These are phyloP conservation scores for Crepidodera aurea DNA, from an alignment of 2,888 invertebrate species.

Conservation along the genomic window DNA sequence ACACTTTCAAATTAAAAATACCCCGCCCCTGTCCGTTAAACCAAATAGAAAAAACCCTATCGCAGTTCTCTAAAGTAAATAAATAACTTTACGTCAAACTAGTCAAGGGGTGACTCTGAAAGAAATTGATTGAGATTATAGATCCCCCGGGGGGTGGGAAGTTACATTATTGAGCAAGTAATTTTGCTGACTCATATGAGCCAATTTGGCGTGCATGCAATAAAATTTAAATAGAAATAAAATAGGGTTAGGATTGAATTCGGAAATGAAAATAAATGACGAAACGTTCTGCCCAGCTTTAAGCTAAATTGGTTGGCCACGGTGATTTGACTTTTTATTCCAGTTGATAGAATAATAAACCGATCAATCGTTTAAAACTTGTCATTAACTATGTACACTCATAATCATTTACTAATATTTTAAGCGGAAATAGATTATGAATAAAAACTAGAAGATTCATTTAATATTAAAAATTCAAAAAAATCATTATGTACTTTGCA, in stretches of 20 bases:
- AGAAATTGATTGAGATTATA: constrained; percentile 33
- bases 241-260: constrained; percentile 11
- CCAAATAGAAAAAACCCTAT: constrained; percentile 13
- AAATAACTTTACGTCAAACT: constrained; percentile 26
- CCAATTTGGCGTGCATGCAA: constrained; percentile 21
- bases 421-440: too few species aligned
- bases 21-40: neutral
- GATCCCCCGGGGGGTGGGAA: constrained; percentile 28
- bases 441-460: too few species aligned
- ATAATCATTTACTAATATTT: too few species aligned
- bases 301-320: neutral
- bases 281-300: neutral
- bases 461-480: too few species aligned
- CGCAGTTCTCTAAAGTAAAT: constrained; percentile 10
- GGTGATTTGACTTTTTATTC: neutral
- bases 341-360: too few species aligned
- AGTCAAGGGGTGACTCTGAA: constrained; percentile 25
- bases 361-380: too few species aligned
- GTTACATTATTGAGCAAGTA: constrained; percentile 15
- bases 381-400: too few species aligned
- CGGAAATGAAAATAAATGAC: constrained; percentile 25
- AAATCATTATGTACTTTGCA: too few species aligned
- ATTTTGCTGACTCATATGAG: constrained; percentile 24
- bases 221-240: constrained; percentile 29
- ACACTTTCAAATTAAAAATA: too few species aligned